phyloP scores from a whole-genome alignment of 2,888 invertebrate species.

The Lamproptera curius region DNA sequence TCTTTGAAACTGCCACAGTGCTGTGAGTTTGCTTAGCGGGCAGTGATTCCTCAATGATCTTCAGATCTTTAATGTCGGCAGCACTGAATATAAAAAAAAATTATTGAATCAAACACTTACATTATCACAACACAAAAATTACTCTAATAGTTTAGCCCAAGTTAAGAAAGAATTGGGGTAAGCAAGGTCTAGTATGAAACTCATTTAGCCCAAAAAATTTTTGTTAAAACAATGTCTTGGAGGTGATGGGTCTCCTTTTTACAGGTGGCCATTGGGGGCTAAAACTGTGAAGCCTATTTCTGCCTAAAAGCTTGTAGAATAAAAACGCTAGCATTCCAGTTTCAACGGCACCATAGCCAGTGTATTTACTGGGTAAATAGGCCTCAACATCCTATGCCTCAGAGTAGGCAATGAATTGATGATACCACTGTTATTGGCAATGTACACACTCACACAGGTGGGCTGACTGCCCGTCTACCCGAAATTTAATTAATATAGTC shows the following conservation, averaged over 20 bases:
- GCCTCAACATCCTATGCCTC: too few relatives aligned
- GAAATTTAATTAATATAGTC: too few relatives aligned
- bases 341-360: too few relatives aligned
- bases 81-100: constrained; percentile 68
- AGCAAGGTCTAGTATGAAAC: not conserved
- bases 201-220: not conserved
- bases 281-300: too few relatives aligned
- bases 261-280: too few relatives aligned
- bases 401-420: too few relatives aligned
- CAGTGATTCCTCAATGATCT: constrained; percentile 83
- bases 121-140: not conserved
- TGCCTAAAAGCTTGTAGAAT: too few relatives aligned
- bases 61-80: constrained; percentile 85
- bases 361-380: too few relatives aligned
- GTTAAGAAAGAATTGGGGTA: not conserved
- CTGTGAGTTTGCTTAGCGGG: constrained; percentile 54
- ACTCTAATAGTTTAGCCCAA: not conserved
- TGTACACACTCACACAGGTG: not conserved
- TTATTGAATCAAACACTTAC: not conserved
- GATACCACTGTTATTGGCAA: not conserved
- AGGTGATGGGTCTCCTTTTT: too few relatives aligned
- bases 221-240: too few relatives aligned
- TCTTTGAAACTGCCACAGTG: constrained; percentile 56
- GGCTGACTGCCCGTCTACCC: too few relatives aligned
- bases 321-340: too few relatives aligned